Conservation (phyloP, 2,113 vertebrate species). For the Callaeas wilsoni region DNA sequence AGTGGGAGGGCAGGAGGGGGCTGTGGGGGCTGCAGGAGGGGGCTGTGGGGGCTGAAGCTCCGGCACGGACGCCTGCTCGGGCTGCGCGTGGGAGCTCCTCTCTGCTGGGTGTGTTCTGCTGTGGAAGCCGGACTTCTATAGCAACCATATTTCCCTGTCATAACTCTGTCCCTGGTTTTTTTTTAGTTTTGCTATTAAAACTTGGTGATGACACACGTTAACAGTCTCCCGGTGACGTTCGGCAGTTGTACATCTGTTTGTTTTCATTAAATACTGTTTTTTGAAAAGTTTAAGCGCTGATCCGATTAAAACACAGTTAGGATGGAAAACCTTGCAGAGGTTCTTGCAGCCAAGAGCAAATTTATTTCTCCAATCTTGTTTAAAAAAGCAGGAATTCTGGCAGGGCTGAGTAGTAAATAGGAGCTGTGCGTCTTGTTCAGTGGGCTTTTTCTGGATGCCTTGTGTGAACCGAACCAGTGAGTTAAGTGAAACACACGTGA, state of each 20-base stretch:
- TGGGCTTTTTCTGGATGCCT: conserved; percentile 19
- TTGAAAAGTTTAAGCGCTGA: conserved; percentile 12
- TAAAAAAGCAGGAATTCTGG: neutral
- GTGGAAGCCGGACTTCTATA: conserved; percentile 4
- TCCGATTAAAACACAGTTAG: conserved; percentile 20
- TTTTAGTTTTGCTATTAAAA: conserved; percentile 27
- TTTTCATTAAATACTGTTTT: conserved; percentile 38
- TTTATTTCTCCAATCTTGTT: conserved; percentile 42
- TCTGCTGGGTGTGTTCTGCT: neutral
- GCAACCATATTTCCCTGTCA: neutral
- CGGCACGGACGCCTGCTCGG: too few species aligned
- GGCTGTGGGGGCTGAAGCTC: accelerated
- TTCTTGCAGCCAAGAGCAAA: conserved; percentile 13
- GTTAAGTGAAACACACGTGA: neutral
- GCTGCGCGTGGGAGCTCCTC: neutral
- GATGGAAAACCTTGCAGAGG: conserved; percentile 23
- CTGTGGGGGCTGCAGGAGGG: neutral
- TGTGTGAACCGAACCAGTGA: neutral
- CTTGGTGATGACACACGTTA: conserved; percentile 28
- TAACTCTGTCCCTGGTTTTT: neutral
- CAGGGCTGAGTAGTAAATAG: conserved; percentile 21
- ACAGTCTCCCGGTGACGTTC: neutral
- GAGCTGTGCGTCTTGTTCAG: conserved; percentile 24
- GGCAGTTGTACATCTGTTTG: conserved; percentile 27
- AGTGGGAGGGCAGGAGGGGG: neutral